A percentile compares a stretch with the other conserved stretches of the same genome.
Conservation (phyloP, 2,888 invertebrate genomes). For the Stictocephala bisonia region DNA sequence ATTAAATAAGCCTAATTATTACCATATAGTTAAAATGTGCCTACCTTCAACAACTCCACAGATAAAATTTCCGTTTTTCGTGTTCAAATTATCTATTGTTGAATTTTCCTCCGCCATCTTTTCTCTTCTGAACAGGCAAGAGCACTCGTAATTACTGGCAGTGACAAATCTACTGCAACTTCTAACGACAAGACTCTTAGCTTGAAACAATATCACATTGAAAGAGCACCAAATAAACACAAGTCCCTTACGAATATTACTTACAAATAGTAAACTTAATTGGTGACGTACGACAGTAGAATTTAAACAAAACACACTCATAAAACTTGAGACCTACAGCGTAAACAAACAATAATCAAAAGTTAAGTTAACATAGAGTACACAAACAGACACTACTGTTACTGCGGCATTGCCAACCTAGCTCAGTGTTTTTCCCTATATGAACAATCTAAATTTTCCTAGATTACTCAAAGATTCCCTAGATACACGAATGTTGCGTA, state of each 20-base stretch:
- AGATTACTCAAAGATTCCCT: too few species aligned
- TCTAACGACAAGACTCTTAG: slow-evolving; percentile 3
- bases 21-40: too few species aligned
- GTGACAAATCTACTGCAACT: slow-evolving; percentile 6
- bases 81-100: slow-evolving; percentile 70
- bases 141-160: slow-evolving; percentile 1
- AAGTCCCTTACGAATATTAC: slow-evolving; percentile 20
- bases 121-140: slow-evolving; percentile 2
- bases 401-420: too few species aligned
- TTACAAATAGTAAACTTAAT: slow-evolving; percentile 17
- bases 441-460: too few species aligned
- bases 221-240: slow-evolving; percentile 11
- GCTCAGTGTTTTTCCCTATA: too few species aligned
- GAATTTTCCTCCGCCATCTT: slow-evolving; percentile 53
- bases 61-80: slow-evolving; percentile 83
- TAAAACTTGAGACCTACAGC: too few species aligned
- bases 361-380: too few species aligned
- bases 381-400: too few species aligned
- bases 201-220: slow-evolving; percentile 10
- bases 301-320: slow-evolving; percentile 31
- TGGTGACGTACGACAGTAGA: slow-evolving; percentile 10
- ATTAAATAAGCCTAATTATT: too few species aligned
- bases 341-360: too few species aligned
- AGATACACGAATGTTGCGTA: too few species aligned
- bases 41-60: slow-evolving; percentile 94